A percentile compares a stretch with the other conserved stretches of the same genome.
Conservation (phyloP, 2,888 invertebrate species). For the Ligdia adustata region DNA sequence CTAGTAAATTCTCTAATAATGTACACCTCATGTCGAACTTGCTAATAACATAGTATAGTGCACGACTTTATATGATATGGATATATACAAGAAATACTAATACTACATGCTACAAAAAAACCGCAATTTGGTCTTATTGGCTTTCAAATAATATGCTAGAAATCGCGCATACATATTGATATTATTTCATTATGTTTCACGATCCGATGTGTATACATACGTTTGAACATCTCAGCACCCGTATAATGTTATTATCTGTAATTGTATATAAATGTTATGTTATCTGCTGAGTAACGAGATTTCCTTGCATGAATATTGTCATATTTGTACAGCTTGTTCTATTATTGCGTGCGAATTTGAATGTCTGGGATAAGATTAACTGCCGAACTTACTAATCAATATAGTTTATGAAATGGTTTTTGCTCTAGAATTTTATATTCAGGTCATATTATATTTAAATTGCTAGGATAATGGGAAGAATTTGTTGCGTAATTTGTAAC, state of each 20-base stretch:
- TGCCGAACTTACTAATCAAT: background rate
- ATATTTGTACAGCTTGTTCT: constrained; percentile 38
- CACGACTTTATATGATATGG: no score
- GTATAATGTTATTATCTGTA: constrained; percentile 27
- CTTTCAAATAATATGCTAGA: constrained; percentile 1
- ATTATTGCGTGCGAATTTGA: constrained; percentile 15
- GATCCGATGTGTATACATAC: constrained; percentile 10
- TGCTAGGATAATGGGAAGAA: no score
- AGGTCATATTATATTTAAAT: no score
- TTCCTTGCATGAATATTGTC: constrained; percentile 80
- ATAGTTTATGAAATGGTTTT: no score
- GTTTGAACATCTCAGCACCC: constrained; percentile 26
- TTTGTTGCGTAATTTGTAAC: no score
- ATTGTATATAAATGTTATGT: constrained; percentile 42
- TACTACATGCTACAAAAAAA: background rate
- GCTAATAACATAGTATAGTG: constrained; percentile 6
- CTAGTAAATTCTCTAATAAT: no score
- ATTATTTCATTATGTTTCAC: constrained; percentile 15
- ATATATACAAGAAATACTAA: no score
- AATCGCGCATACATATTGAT: no score
- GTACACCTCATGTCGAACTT: constrained; percentile 12
- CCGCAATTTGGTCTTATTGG: constrained; percentile 11
- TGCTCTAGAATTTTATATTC: no score
- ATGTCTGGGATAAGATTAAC: background rate
- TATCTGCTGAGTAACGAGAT: constrained; percentile 77